Evolutionary conservation across 2,797 vertebrate genomes (phyloP).

Genomic region (Eulemur albifrons): DNA sequence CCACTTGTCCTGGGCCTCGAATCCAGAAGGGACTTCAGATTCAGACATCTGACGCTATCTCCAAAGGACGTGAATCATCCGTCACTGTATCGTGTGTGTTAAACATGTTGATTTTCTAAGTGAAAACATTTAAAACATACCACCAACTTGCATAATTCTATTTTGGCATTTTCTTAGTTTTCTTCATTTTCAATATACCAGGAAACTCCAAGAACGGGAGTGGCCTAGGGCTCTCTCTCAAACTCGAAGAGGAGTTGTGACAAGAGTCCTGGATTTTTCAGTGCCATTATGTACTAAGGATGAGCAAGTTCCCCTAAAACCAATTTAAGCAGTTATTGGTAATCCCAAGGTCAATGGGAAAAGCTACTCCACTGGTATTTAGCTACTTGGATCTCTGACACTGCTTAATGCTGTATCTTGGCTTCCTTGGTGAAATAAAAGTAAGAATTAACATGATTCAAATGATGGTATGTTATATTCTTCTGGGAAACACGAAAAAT

Average conservation of each 20-base stretch:
- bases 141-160: background rate
- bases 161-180: background rate
- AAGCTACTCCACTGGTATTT: background rate
- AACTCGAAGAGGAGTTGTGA: background rate
- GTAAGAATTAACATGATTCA: background rate
- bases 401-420: background rate
- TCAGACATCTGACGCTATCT: background rate
- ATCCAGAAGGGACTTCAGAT: background rate
- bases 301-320: background rate
- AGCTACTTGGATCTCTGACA: background rate
- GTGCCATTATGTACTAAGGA: background rate
- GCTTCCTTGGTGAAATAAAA: constrained; percentile 34
- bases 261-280: background rate
- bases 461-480: background rate
- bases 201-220: background rate
- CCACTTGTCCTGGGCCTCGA: background rate
- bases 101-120: background rate
- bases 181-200: background rate
- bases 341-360: background rate
- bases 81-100: background rate
- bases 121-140: background rate
- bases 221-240: background rate
- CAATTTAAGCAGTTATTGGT: background rate
- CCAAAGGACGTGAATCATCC: background rate
- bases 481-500: background rate